These are phyloP conservation scores for Bergia sp. DNA, from an alignment of 92 coral and sea anemone species.

Conservation along the genomic window DNA sequence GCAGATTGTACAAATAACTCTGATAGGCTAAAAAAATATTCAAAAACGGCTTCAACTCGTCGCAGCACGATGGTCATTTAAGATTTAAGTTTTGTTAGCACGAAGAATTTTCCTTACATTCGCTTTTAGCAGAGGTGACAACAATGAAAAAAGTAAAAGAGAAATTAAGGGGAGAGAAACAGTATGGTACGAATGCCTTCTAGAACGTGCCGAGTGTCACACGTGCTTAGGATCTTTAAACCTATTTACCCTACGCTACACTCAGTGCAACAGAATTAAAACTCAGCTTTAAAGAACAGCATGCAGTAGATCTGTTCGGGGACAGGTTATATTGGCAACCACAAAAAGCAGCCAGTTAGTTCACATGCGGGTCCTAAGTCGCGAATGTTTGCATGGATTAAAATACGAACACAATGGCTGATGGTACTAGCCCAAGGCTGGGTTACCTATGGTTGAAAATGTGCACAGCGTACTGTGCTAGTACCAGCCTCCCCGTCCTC, in stretches of 20 bases:
- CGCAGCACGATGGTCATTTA: no score
- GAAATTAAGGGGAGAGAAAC: no score
- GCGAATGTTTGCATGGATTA: neutral
- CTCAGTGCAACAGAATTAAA: no score
- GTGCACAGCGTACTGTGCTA: neutral
- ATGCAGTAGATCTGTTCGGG: neutral
- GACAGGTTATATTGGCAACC: neutral
- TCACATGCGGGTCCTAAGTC: neutral
- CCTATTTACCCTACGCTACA: no score
- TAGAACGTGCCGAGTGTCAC: no score
- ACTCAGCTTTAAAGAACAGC: no score
- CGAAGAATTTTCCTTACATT: neutral
- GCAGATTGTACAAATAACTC: no score
- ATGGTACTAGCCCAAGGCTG: neutral
- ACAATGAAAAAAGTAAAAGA: no score
- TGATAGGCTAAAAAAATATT: no score
- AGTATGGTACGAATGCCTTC: neutral
- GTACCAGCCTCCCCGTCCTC: slow-evolving; percentile 51
- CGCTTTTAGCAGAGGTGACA: neutral
- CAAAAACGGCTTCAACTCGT: no score
- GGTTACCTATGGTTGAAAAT: neutral
- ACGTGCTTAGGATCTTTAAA: neutral
- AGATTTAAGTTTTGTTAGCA: neutral
- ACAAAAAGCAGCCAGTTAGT: neutral
- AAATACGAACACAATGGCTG: neutral